phyloP scores from a whole-genome alignment of 2,888 invertebrate genomes.

The Isoperla grammatica region DNA sequence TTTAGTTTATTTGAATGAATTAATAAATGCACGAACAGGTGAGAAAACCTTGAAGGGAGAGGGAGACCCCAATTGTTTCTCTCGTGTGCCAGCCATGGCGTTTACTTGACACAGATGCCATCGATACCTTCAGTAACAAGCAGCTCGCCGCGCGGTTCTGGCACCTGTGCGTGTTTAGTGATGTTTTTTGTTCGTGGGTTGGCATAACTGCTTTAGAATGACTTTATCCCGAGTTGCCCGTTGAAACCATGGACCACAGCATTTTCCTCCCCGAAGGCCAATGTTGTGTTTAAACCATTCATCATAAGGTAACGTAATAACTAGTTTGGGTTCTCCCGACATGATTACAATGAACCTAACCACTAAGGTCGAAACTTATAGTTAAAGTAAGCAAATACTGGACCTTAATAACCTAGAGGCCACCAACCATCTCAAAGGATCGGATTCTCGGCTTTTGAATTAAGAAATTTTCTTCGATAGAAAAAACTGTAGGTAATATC shows the following conservation, averaged over 20 bases:
- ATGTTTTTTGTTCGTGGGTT: neutral
- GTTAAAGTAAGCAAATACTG: constrained; percentile 28
- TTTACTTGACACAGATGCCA: no score
- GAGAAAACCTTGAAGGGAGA: no score
- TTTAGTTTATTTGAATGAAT: no score
- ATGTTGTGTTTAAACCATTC: constrained; percentile 20
- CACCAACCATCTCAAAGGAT: constrained; percentile 15
- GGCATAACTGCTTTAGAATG: constrained; percentile 1
- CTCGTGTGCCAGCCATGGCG: no score
- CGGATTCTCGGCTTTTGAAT: constrained; percentile 15
- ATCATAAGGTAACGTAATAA: constrained; percentile 27
- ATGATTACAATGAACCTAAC: constrained; percentile 24
- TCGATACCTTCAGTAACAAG: no score
- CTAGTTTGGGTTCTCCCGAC: constrained; percentile 23
- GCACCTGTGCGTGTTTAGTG: constrained; percentile 2
- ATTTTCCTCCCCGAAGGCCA: constrained; percentile 20
- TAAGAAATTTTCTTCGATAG: constrained; percentile 13
- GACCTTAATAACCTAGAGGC: constrained; percentile 22
- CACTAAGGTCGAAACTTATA: constrained; percentile 27
- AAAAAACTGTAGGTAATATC: constrained; percentile 16
- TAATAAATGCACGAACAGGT: no score
- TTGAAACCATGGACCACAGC: constrained; percentile 15
- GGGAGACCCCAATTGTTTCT: no score
- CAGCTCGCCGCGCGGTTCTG: neutral
- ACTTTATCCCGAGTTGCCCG: constrained; percentile 13